These are phyloP conservation scores for Aurelia aurita complex sp. Pacific DNA, from an alignment of 30 jellyfish, hydroid and myxozoan species.

Conservation along the genomic window DNA sequence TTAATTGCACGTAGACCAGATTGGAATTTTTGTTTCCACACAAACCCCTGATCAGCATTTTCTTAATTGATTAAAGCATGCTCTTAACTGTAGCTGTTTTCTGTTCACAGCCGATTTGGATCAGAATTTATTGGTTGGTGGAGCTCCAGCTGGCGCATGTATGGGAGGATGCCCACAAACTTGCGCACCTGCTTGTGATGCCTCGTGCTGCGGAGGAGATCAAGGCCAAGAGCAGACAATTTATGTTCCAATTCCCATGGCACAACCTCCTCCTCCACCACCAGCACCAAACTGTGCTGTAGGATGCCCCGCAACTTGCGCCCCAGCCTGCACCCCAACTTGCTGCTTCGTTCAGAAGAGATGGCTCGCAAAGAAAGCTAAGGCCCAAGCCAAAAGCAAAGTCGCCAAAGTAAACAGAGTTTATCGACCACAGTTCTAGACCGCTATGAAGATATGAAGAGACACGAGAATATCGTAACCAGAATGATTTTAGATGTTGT, in stretches of 20 bases:
- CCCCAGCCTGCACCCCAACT: conserved; percentile 96
- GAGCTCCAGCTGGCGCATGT: conserved; percentile 76
- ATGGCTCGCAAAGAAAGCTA: conserved; percentile 81
- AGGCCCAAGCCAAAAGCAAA: conserved; percentile 44
- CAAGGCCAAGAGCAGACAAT: conserved; percentile 60
- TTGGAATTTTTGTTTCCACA: not conserved
- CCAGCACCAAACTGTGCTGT: conserved; percentile 87
- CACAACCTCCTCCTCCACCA: conserved; percentile 96
- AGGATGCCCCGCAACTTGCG: conserved; percentile 94
- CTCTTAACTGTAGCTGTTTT: not conserved
- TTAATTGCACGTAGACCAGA: not conserved
- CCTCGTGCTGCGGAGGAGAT: conserved; percentile 84
- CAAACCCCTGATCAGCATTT: not conserved
- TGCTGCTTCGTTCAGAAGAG: conserved; percentile 94
- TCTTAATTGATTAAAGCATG: not conserved
- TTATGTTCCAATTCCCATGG: conserved; percentile 72
- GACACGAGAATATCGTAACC: too few species aligned
- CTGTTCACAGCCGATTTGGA: conserved; percentile 80
- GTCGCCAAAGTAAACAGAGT: conserved; percentile 1
- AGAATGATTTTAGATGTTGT: too few species aligned
- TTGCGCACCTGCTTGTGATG: conserved; percentile 93
- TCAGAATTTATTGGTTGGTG: conserved; percentile 82
- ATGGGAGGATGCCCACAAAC: conserved; percentile 80
- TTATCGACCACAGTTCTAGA: conserved; percentile 31
- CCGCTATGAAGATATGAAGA: too few species aligned